phyloP scores from a whole-genome alignment of 2,888 invertebrate genomes.

The Cylindroiulus punctatus region DNA sequence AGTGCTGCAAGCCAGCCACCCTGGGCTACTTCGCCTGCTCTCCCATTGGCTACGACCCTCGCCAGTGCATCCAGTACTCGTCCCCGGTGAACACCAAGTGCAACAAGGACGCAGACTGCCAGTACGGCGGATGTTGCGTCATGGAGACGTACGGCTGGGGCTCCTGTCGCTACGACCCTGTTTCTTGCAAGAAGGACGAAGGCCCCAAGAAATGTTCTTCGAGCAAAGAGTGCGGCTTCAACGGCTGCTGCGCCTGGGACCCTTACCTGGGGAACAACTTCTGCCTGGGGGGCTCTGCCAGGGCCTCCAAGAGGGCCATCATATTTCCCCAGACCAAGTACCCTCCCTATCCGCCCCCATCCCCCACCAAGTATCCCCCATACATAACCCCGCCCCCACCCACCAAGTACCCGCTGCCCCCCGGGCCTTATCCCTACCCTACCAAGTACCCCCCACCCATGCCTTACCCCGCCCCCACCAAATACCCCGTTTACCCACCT shows the following conservation, averaged over 20 bases:
- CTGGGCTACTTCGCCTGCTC: constrained; percentile 44
- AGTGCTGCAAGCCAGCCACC: constrained; percentile 47
- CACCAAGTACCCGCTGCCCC: background rate
- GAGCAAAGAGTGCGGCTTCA: background rate
- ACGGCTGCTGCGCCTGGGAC: constrained; percentile 51
- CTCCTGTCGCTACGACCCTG: constrained; percentile 45
- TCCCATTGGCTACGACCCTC: constrained; percentile 53
- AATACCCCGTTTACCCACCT: constrained; percentile 19
- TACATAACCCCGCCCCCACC: constrained; percentile 35
- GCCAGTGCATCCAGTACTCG: constrained; percentile 53
- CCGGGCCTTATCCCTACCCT: background rate
- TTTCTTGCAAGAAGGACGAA: background rate
- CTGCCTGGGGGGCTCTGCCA: background rate
- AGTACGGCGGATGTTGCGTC: constrained; percentile 50
- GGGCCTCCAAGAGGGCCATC: constrained; percentile 46
- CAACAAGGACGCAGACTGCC: constrained; percentile 52
- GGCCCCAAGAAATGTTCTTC: constrained; percentile 22
- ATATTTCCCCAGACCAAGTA: constrained; percentile 48
- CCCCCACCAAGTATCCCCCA: background rate
- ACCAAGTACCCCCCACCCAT: background rate
- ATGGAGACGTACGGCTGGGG: constrained; percentile 43
- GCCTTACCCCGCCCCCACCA: background rate
- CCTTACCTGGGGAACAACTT: constrained; percentile 42
- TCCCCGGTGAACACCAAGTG: constrained; percentile 3
- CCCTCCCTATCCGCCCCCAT: constrained; percentile 20